These are phyloP conservation scores for Picathartes gymnocephalus DNA, from an alignment of 2,113 vertebrate genomes.

Conservation along the genomic window DNA sequence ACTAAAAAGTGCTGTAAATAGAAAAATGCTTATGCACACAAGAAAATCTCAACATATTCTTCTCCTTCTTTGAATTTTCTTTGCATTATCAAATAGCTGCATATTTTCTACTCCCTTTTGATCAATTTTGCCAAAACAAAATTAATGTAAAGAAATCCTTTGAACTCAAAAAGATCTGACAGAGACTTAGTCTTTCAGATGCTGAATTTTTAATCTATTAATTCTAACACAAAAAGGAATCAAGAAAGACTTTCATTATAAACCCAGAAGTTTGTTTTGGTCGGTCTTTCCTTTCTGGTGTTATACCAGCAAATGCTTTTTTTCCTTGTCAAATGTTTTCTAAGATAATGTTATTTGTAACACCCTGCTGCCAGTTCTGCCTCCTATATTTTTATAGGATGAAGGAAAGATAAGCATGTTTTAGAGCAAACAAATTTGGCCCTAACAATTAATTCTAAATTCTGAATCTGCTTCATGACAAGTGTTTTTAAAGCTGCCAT, in stretches of 20 bases:
- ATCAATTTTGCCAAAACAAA: conserved; percentile 17
- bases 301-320: not conserved
- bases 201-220: not conserved
- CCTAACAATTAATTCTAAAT: not conserved
- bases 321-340: conserved; percentile 1
- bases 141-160: not conserved
- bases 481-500: not conserved
- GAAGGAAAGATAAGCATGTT: not conserved
- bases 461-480: not conserved
- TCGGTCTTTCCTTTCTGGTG: not conserved
- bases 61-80: not conserved
- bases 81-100: conserved; percentile 1
- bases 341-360: not conserved
- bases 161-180: not conserved
- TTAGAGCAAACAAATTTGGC: not conserved
- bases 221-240: not conserved
- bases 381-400: not conserved
- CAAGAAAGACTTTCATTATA: not conserved
- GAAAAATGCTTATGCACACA: not conserved
- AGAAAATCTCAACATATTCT: not conserved
- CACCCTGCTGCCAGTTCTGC: not conserved
- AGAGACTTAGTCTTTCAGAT: not conserved
- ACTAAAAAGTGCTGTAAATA: not conserved
- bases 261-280: not conserved
- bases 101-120: not conserved